Conservation (phyloP, 2,113 vertebrate genomes). For the Lanius ludovicianus region DNA sequence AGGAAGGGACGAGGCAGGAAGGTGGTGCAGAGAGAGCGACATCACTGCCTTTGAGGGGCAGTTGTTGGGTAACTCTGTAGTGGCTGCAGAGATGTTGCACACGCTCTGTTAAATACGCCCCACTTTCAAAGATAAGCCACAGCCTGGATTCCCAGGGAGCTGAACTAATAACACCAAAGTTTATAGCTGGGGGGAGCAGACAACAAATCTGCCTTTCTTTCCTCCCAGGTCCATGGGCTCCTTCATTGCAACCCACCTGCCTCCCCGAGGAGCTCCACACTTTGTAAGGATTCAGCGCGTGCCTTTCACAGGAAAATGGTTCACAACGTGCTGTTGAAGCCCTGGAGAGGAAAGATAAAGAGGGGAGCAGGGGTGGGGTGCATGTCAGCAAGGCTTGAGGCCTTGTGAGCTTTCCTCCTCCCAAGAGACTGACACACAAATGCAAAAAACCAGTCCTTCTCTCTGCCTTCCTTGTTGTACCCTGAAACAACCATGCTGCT, state of each 20-base stretch:
- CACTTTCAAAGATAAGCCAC: not conserved
- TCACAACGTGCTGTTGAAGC: not conserved
- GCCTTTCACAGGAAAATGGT: not conserved
- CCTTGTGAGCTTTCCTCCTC: not conserved
- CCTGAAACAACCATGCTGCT: not conserved
- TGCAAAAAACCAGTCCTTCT: not conserved
- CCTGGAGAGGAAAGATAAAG: not conserved
- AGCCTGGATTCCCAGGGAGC: not conserved
- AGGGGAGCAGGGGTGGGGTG: not conserved
- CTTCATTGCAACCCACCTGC: not conserved
- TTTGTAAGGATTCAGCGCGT: not conserved
- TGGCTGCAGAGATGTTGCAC: not conserved
- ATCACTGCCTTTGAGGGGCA: not conserved
- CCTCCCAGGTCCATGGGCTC: not conserved
- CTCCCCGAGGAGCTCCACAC: not conserved
- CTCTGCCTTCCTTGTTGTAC: rapidly evolving
- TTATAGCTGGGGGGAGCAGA: not conserved
- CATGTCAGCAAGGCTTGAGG: rapidly evolving
- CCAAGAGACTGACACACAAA: not conserved
- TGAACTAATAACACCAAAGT: not conserved
- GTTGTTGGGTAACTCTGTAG: not conserved
- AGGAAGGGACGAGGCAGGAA: not conserved
- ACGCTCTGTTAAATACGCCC: not conserved
- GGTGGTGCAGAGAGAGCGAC: not conserved
- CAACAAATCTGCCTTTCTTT: not conserved